Evolutionary conservation across 2,888 invertebrate genomes (phyloP).

Genomic region (Rhabditoides inermis): DNA sequence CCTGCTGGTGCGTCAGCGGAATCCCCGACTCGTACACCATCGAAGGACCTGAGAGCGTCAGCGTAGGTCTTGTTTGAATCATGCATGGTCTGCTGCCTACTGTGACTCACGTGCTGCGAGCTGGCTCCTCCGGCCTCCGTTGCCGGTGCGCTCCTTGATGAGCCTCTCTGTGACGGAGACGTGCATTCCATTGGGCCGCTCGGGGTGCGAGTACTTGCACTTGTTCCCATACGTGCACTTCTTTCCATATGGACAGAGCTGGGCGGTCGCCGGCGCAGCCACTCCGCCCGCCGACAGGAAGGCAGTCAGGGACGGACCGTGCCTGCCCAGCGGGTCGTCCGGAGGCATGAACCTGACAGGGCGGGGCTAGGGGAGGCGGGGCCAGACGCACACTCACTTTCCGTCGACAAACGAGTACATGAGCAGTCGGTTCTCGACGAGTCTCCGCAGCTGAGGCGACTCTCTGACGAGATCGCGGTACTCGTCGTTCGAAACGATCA

Average conservation of each 20-base stretch:
- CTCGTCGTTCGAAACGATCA: constrained; percentile 40
- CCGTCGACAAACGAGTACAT: constrained; percentile 97
- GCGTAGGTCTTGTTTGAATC: too few species aligned
- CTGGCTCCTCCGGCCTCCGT: too few species aligned
- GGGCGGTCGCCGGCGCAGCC: constrained; percentile 62
- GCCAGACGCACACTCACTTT: constrained; percentile 61
- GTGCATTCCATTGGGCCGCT: constrained; percentile 71
- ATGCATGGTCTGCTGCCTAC: too few species aligned
- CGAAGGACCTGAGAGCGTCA: constrained; percentile 32
- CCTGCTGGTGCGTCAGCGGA: constrained; percentile 6
- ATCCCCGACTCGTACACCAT: constrained; percentile 29
- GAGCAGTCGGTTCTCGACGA: constrained; percentile 81
- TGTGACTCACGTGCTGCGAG: too few species aligned
- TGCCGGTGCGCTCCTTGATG: constrained; percentile 30
- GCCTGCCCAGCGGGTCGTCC: constrained; percentile 79
- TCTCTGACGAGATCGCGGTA: constrained; percentile 71
- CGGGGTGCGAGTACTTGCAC: constrained; percentile 64
- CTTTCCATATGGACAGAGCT: constrained; percentile 82
- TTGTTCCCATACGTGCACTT: constrained; percentile 96
- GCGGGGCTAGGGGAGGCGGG: too few species aligned
- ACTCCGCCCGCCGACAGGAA: constrained; percentile 62
- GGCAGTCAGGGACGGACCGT: constrained; percentile 77
- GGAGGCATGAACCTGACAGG: constrained; percentile 76
- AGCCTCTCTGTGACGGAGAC: constrained; percentile 41
- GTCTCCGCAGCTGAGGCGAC: constrained; percentile 74